Conservation (phyloP, 2,888 invertebrate genomes). For the Caenorhabditis wallacei region DNA sequence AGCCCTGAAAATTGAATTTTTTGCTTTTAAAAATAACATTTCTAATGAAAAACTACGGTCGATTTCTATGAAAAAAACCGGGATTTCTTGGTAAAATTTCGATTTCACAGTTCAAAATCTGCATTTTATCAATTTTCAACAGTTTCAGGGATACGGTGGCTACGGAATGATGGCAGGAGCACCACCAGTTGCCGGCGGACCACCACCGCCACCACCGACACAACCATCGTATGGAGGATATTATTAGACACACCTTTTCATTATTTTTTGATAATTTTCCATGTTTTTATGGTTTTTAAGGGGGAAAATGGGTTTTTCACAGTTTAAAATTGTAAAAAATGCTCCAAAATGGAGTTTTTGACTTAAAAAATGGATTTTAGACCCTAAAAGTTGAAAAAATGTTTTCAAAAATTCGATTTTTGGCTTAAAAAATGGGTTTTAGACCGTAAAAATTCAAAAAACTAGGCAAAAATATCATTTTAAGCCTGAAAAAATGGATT, state of each 20-base stretch:
- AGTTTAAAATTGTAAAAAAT: not conserved
- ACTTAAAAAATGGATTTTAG: not conserved
- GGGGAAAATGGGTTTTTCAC: not conserved
- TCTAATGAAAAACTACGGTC: too few species aligned
- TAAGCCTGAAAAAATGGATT: not conserved
- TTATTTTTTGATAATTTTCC: not conserved
- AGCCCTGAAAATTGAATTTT: too few species aligned
- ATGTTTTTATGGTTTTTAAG: not conserved
- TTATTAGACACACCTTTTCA: conserved; percentile 26
- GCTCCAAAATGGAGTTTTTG: not conserved
- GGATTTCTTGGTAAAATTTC: too few species aligned
- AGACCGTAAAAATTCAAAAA: too few species aligned
- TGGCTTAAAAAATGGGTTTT: too few species aligned
- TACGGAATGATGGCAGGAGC: conserved; percentile 49
- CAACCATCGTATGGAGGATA: conserved; percentile 46
- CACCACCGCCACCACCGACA: conserved; percentile 22
- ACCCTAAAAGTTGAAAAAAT: too few species aligned
- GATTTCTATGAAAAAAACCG: too few species aligned
- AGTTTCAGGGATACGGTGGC: conserved; percentile 41
- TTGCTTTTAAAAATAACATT: too few species aligned
- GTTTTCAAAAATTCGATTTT: too few species aligned
- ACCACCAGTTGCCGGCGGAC: not conserved
- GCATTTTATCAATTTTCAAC: too few species aligned
- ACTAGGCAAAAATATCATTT: too few species aligned
- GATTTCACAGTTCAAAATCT: too few species aligned